Evolutionary conservation across 92 coral and sea anemone species (phyloP).

Genomic region (Pocillopora grandis): DNA sequence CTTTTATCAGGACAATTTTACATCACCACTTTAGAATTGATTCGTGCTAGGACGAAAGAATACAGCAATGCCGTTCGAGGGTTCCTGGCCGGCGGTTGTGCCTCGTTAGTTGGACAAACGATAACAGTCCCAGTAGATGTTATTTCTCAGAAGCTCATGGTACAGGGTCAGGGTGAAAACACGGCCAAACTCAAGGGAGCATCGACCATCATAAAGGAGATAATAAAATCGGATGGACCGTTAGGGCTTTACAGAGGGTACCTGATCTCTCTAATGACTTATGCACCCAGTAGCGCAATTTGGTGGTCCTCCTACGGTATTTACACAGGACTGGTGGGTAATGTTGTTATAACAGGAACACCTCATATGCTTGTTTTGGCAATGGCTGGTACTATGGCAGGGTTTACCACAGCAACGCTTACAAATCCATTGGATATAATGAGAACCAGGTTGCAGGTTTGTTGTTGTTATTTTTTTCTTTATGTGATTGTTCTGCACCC

Average conservation of each 20-base stretch:
- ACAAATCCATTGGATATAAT: slow-evolving; percentile 93
- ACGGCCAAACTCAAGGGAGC: slow-evolving; percentile 75
- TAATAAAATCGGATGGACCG: slow-evolving; percentile 58
- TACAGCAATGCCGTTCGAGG: slow-evolving; percentile 85
- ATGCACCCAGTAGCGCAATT: slow-evolving; percentile 96
- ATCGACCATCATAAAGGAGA: slow-evolving; percentile 64
- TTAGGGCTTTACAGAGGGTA: slow-evolving; percentile 87
- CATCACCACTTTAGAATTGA: slow-evolving; percentile 91
- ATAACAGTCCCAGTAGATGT: slow-evolving; percentile 94
- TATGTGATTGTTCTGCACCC: too few relatives aligned
- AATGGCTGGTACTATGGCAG: slow-evolving; percentile 85
- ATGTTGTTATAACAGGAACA: slow-evolving; percentile 87
- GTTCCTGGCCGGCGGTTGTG: slow-evolving; percentile 90
- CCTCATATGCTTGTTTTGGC: slow-evolving; percentile 85
- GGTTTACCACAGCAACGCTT: slow-evolving; percentile 88
- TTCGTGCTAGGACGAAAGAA: slow-evolving; percentile 71
- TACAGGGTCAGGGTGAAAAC: slow-evolving; percentile 79
- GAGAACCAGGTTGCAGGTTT: slow-evolving; percentile 93
- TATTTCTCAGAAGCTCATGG: slow-evolving; percentile 90
- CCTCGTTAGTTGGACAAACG: slow-evolving; percentile 91
- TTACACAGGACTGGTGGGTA: slow-evolving; percentile 86
- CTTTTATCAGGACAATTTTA: slow-evolving; percentile 93
- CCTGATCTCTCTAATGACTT: slow-evolving; percentile 85
- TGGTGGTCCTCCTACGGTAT: slow-evolving; percentile 95
- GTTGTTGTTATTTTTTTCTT: slow-evolving; percentile 3